Evolutionary conservation across 64 coral and sea anemone species (phyloP), one percentile per base, ranked within the genome.

Genomic region (Orbicella faveolata): DNA sequence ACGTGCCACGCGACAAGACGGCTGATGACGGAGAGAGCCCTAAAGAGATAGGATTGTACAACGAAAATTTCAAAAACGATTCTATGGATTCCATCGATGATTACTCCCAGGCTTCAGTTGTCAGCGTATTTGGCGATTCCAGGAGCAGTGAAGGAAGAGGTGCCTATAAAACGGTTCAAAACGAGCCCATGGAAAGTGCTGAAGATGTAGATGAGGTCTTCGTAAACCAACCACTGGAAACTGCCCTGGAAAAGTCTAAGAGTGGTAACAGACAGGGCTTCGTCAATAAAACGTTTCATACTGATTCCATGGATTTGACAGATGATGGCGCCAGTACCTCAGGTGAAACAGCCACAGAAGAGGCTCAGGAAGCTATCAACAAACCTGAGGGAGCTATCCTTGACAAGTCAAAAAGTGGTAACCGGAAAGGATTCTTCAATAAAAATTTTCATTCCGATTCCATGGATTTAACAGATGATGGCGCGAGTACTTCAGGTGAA

Each of bases 371-470:
- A 19, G 20, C 64, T 67, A 7, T 18, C 18, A 9, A 70, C n/a
- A 70, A 70, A 70, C 10, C 67, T 8, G 67, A 7, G 3, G 21
- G 25, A 70, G 65, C 68, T 10, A 39, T 36, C 21, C 35, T 72
- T 16, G 82, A 85, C 41, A 21, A 48, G n/a, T 66, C 82, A 1
- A 70, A 85, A 6, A 36, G 39, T 25, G 82, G 82, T 1, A 85
- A 85, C 15, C 35, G 35, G 0, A 85, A 72, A 72, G 82, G 82
- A 14, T 85, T 85, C 65, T 33, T 72, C 64, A 85, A 85, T n/a
- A 85, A 85, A 52, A 53, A 36, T 2, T 85, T 52, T 25, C 63
- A 85, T 52, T 48, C 64, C 10, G 82, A 85, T 9, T 85, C 82
- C n/a, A 85, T 85, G 21, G 63, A 66, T 72, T 34, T 37, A 14